Evolutionary conservation across 2,888 invertebrate species (phyloP).

Genomic region (Eurytoma adleriae): DNA sequence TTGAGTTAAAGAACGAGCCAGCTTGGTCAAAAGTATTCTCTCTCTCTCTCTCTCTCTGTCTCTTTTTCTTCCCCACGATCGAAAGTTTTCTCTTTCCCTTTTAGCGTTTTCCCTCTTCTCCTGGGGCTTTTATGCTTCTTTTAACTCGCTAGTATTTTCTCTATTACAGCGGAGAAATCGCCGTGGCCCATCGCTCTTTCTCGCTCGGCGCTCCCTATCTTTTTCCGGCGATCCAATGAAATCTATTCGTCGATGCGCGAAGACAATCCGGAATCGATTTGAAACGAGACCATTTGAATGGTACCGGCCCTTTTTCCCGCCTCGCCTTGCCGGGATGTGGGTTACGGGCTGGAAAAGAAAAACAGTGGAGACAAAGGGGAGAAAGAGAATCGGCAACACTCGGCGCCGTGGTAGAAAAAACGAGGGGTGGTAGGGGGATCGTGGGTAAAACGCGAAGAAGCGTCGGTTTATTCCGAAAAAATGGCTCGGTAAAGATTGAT

Average conservation of each 20-base stretch:
- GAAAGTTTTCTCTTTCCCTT: slow-evolving; percentile 15
- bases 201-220: slow-evolving; percentile 43
- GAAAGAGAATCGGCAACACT: not conserved
- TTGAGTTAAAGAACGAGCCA: not conserved
- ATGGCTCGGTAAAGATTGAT: slow-evolving; percentile 29
- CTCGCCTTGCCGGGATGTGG: slow-evolving; percentile 17
- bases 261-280: slow-evolving; percentile 73
- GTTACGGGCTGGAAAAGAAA: slow-evolving; percentile 30
- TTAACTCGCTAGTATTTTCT: slow-evolving; percentile 55
- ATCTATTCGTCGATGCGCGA: slow-evolving; percentile 64
- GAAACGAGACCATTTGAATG: slow-evolving; percentile 70
- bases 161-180: slow-evolving; percentile 57
- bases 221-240: slow-evolving; percentile 51
- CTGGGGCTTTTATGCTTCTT: slow-evolving; percentile 53
- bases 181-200: slow-evolving; percentile 49
- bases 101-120: slow-evolving; percentile 6
- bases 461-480: slow-evolving; percentile 31
- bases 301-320: slow-evolving; percentile 14
- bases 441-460: not conserved
- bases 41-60: slow-evolving; percentile 17
- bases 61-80: not conserved
- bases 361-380: slow-evolving; percentile 24
- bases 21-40: slow-evolving; percentile 17
- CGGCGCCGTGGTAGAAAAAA: not conserved
- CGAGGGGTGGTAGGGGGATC: no score